Evolutionary conservation across 2,113 vertebrate genomes (phyloP), one percentile per base, ranked within the genome.

Genomic region (Crotalus horridus): DNA sequence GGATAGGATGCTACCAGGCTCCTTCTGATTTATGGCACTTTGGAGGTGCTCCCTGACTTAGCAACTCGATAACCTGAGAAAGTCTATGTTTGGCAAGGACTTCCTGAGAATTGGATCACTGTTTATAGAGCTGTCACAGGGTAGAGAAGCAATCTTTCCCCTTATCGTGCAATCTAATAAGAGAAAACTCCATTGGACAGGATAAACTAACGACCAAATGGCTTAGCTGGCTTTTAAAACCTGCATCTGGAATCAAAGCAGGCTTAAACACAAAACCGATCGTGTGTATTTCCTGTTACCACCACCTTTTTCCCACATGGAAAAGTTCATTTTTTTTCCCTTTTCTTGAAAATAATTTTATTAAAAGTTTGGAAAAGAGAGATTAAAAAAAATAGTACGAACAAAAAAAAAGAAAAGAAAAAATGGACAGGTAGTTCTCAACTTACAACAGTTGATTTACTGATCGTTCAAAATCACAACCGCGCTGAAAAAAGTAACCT

Each of bases 221-320:
- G 95, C 95, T 96, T 94, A 96, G 96, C 96, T 90, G 89, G 92
- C 95, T 94, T 91, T 91, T 90, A 94, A 93, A 94, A 95, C 94
- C 94, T 94, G 92, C 95, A 91, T 89, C 21, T 95, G 96, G 95
- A 93, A 55, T 10, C 7, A 11, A 74, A 81, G 53, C 15, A 93
- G 93, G 91, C 20, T 48, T 95, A 95, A 95, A 87, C 43, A 89
- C 24, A 85, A 81, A 81, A 43, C 0, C 33, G 33, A 21, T 9
- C 4, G 8, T 1, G 23, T 5, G 2, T 48, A 10, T 21, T 33
- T 39, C 33, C 74, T 39, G 0, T 33, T 10, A 33, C 21, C 55
- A 43, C 54, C 11, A 7, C 10, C 11, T 93, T 0, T 10, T 91
- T 87, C 85, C 48, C 48, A 51, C 48, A 51, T 51, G 48, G 90